Evolutionary conservation across 35 echinoderm and acorn worm genomes (phyloP).

Genomic region (Ophioderma brevispina): DNA sequence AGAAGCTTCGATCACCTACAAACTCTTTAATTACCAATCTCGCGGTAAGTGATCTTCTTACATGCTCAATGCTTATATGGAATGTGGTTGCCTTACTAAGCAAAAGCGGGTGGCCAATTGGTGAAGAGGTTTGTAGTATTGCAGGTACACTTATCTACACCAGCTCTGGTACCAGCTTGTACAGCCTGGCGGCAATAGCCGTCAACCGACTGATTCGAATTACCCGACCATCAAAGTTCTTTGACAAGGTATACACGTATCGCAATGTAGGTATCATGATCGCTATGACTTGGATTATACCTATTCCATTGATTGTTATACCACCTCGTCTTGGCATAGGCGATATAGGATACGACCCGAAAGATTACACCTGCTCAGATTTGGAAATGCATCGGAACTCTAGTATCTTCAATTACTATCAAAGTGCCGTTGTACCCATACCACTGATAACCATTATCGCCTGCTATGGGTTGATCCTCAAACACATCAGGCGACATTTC

Average conservation of each 20-base stretch:
- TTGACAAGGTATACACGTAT: conserved; percentile 39
- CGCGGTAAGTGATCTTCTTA: conserved; percentile 64
- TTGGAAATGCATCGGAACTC: conserved; percentile 51
- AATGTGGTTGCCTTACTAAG: conserved; percentile 72
- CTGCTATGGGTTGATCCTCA: conserved; percentile 62
- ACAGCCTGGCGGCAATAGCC: conserved; percentile 67
- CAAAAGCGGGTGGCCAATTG: conserved; percentile 48
- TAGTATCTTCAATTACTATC: conserved; percentile 59
- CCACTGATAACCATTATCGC: conserved; percentile 68
- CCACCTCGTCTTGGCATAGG: conserved; percentile 71
- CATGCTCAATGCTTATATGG: conserved; percentile 45
- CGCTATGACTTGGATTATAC: conserved; percentile 56
- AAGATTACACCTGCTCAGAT: conserved; percentile 72
- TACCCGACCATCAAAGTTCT: conserved; percentile 19
- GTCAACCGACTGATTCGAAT: conserved; percentile 67
- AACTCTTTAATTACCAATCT: conserved; percentile 89
- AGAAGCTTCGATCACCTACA: conserved; percentile 57
- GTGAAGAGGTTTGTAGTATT: conserved; percentile 60
- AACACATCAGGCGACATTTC: conserved; percentile 55
- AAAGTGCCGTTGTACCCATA: conserved; percentile 58
- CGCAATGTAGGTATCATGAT: conserved; percentile 49
- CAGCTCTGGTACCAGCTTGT: conserved; percentile 68
- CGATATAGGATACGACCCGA: conserved; percentile 61
- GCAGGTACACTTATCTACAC: conserved; percentile 41
- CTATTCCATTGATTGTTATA: conserved; percentile 46